Conservation (phyloP, 2,888 invertebrate genomes). For the Dasysyrphus albostriatus region DNA sequence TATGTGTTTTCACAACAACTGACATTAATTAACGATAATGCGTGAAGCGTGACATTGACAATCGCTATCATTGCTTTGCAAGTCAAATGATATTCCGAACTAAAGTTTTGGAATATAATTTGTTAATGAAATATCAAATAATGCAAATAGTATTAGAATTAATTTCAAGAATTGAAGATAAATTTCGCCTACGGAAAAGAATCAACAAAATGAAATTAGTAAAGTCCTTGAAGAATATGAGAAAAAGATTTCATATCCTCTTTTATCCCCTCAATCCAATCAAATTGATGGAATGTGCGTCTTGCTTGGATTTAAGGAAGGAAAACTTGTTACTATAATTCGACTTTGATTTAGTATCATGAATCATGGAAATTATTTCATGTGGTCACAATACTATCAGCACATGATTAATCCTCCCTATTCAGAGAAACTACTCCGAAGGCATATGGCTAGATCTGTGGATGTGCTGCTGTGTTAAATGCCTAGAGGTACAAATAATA, state of each 20-base stretch:
- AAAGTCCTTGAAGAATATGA: not conserved
- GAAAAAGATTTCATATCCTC: not conserved
- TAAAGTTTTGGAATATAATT: not conserved
- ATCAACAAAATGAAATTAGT: not conserved
- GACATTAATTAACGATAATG: not conserved
- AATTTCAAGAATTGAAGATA: not conserved
- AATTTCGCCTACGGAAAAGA: not conserved
- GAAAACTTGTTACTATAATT: not conserved
- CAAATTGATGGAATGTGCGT: not conserved
- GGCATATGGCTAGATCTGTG: not conserved
- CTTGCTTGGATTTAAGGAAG: not conserved
- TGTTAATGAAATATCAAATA: not conserved
- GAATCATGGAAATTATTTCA: not conserved
- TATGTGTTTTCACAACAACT: not conserved
- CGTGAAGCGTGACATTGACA: not conserved
- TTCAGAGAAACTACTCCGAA: not conserved
- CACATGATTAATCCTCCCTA: not conserved
- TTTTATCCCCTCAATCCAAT: not conserved
- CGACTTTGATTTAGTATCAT: not conserved
- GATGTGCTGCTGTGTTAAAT: not conserved
- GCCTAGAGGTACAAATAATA: not conserved
- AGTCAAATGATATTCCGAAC: not conserved
- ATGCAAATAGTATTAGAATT: not conserved
- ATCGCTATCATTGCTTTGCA: not conserved
- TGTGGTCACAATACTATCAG: not conserved